Conservation (phyloP, 2,888 invertebrate genomes). For the Brachyopa scutellaris region DNA sequence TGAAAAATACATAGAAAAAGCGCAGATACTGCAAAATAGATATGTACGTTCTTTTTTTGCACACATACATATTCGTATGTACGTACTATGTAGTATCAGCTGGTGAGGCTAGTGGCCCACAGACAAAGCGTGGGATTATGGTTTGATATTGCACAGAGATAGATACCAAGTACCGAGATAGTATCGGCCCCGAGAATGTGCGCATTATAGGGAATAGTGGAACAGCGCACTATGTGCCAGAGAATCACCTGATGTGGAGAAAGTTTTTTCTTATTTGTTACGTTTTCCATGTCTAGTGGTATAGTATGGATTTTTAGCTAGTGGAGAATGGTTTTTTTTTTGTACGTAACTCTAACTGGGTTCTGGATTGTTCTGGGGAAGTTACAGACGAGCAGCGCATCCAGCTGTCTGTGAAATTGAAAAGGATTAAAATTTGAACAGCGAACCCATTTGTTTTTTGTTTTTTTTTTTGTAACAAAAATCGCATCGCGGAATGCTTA, state of each 20-base stretch:
- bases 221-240: slow-evolving; percentile 32
- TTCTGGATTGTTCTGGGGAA: slow-evolving; percentile 1
- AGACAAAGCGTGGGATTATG: slow-evolving; percentile 54
- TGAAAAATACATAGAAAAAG: slow-evolving; percentile 12
- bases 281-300: slow-evolving; percentile 13
- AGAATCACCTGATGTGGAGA: slow-evolving; percentile 65
- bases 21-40: slow-evolving; percentile 38
- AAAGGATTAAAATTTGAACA: slow-evolving; percentile 25
- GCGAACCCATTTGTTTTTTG: no score
- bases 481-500: no score
- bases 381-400: slow-evolving; percentile 22
- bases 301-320: slow-evolving; percentile 50
- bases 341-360: slow-evolving; percentile 33
- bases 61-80: no score
- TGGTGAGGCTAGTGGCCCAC: slow-evolving; percentile 51
- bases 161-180: slow-evolving; percentile 33
- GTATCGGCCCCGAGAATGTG: slow-evolving; percentile 59
- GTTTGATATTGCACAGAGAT: slow-evolving; percentile 46
- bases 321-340: slow-evolving; percentile 42
- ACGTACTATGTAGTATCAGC: slow-evolving; percentile 55
- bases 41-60: slow-evolving; percentile 5
- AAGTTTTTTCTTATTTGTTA: slow-evolving; percentile 18
- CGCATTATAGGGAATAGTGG: slow-evolving; percentile 53
- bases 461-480: no score
- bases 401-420: slow-evolving; percentile 20